phyloP scores from a whole-genome alignment of 2,113 vertebrate genomes.

The Spea bombifrons region DNA sequence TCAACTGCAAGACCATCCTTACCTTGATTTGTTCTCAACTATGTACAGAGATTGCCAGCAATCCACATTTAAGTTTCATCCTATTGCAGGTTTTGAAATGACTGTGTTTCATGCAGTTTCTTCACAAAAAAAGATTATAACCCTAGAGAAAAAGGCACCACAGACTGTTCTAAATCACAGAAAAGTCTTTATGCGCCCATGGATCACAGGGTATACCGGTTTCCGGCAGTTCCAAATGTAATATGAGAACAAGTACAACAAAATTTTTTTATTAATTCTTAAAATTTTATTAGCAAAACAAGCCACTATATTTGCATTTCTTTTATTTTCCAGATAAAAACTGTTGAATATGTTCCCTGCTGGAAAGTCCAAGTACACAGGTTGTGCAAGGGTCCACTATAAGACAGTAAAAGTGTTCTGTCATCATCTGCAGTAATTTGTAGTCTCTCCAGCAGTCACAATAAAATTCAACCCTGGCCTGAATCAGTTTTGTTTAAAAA shows the following conservation, averaged over 20 bases:
- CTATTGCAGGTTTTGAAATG: background rate
- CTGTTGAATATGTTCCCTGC: background rate
- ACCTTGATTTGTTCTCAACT: background rate
- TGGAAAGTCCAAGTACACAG: background rate
- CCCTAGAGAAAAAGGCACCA: slow-evolving; percentile 17
- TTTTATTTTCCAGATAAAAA: background rate
- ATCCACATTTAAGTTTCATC: background rate
- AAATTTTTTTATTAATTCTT: too few species aligned
- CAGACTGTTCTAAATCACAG: slow-evolving; percentile 4
- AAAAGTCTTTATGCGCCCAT: slow-evolving; percentile 17
- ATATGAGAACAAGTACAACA: too few species aligned
- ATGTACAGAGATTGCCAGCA: background rate
- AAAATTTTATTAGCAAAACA: too few species aligned
- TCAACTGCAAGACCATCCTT: background rate
- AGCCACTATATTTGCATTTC: background rate
- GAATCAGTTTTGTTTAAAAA: slow-evolving; percentile 9
- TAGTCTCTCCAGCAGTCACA: background rate
- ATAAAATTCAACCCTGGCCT: slow-evolving; percentile 1
- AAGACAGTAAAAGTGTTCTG: background rate
- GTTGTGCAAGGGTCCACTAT: background rate
- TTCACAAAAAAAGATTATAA: slow-evolving; percentile 14
- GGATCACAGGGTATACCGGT: slow-evolving; percentile 27
- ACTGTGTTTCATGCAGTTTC: background rate
- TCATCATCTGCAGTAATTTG: background rate
- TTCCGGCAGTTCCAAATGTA: slow-evolving; percentile 19